Base-by-base conservation (phyloP, 2,888 invertebrate species). In the Harpalus rubripes region DNA sequence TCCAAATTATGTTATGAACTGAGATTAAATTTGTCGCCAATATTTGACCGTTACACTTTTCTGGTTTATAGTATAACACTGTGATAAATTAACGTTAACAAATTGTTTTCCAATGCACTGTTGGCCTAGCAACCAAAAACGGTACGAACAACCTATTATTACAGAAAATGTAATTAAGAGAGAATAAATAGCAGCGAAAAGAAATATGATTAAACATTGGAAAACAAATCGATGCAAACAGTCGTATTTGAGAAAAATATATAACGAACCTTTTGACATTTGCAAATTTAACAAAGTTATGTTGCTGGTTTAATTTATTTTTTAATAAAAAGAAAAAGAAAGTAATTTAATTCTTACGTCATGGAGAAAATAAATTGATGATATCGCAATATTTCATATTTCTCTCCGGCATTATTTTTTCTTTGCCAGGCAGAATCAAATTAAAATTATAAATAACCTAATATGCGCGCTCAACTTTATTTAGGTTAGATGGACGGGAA, bases 241-340 rank as follows among this genome's bases (percentile, higher is more conserved):
- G 5, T 32, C 32, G 32, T 52, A 52, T 52, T 52, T 52, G 10
- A 8, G 12, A 52, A 52, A 52, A 52, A 12, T 12, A 59, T 59
- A 59, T 59, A 59, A 59, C 15, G 59, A 15, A 18, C 59, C 59
- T 59, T 59, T 59, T 59, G 59, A 59, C 18, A 59, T 59, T 59
- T 59, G 59, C 18, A 59, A 59, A 59, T 59, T 16, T 59, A 59
- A 15, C 7, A 16, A 59, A 59, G 59, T 59, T 15, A 16, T 15
- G 16, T 59, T 59, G 32, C 18, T 59, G 6, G 59, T 59, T 59
- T 59, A 16, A 59, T 59, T 59, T 59, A 59, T 59, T 59, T 59
- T 52, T 52, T 52, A 52, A 52, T 52, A 52, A 52, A 52, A 52
- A 52, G 44, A 44, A 44, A 44, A 44, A 44, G 44, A 52, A 52